phyloP scores from a whole-genome alignment of 2,113 vertebrate genomes.

The Pan troglodytes region NHGRI_mPanTro3-v2.1_pri NC_072411.2:141884501-141885000 shows the following conservation, averaged over 20 bases:
- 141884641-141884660: neutral
- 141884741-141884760: neutral
- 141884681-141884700: fast-evolving
- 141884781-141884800: fast-evolving
- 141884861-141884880: neutral
- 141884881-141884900: fast-evolving
- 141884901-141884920: fast-evolving
- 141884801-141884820: neutral
- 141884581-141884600: neutral
- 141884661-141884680: fast-evolving
- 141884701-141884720: neutral
- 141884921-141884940: neutral
- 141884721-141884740: neutral
- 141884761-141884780: fast-evolving
- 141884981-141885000: neutral
- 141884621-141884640: fast-evolving
- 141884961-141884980: neutral
- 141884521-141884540: neutral
- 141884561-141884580: neutral
- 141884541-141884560: neutral
- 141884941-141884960: neutral
- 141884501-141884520: neutral
- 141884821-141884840: neutral
- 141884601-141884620: neutral
- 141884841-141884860: neutral